Evolutionary conservation across 2,888 invertebrate genomes (phyloP), one percentile per base, ranked within the genome.

Genomic region (Caenorhabditis becei): DNA sequence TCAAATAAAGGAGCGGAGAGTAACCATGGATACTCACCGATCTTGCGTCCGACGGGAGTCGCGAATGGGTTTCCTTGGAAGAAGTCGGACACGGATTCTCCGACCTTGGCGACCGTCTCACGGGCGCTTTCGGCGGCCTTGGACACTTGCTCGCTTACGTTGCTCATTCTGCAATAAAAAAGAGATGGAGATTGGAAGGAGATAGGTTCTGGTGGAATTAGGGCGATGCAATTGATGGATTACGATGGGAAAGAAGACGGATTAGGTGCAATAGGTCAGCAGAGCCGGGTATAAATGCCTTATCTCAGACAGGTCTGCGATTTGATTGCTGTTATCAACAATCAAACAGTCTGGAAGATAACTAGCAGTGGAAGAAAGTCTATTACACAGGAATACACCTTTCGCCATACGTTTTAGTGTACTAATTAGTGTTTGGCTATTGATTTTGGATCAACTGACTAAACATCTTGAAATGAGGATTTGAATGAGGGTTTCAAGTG

Each of bases 11-110:
- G 49, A 49, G n/a, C n/a, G 23, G 8, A n/a, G 11, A 41, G 35
- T 44, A 28, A 8, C 14, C 24, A 37, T 16, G 26, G 32, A 47
- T n/a, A 77, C 82, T 66, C 37, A 72, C 91, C 91, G 47, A 91
- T 90, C 78, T 89, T 89, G 10, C 79, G 70, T 28, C 91, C 91
- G 44, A 91, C 87, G 1, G 86, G 84, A 7, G 90, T 89, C 4
- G 86, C 84, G 65, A 90, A 91, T 14, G 91, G 90, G 67, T 91
- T 91, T 74, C 91, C 91, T 70, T 90, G 90, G 80, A 91, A 88
- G 77, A 91, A 90, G 65, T 91, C 90, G 18, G 89, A 81, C 16
- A 91, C 88, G 10, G 83, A 84, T 62, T 88, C 86, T 28, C 88
- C 87, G 26, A 87, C 87, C 51, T 83, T 86, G n/a, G 83, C 84